A percentile compares a stretch with the other conserved stretches of the same genome.
phyloP scores from a whole-genome alignment of 2,797 vertebrate genomes.

The Leptatherina wallacei region DNA sequence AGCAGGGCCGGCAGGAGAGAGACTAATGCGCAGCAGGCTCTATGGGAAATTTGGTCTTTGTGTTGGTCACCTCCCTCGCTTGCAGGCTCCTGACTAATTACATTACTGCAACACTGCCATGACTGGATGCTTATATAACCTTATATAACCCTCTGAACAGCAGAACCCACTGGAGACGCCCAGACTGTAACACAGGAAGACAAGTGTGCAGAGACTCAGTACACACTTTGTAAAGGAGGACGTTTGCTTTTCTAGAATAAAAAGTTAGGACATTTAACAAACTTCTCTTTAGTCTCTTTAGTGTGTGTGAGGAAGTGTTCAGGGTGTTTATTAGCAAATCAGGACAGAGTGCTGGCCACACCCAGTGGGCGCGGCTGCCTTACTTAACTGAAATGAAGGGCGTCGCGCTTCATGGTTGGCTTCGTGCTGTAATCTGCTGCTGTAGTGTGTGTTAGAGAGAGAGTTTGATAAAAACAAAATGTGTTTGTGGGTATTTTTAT shows the following conservation, averaged over 20 bases:
- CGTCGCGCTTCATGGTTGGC: conserved; percentile 55
- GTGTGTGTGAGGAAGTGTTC: conserved; percentile 23
- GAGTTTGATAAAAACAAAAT: conserved; percentile 12
- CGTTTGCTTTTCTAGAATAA: neutral
- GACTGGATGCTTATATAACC: conserved; percentile 68
- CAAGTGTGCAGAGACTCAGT: conserved; percentile 8
- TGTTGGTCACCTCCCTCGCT: conserved; percentile 47
- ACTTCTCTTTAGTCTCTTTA: neutral
- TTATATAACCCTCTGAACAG: conserved; percentile 68
- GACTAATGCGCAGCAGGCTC: conserved; percentile 44
- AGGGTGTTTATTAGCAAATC: conserved; percentile 47
- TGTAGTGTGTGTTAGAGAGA: conserved; percentile 8
- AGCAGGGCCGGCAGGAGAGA: conserved; percentile 10
- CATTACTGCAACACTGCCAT: conserved; percentile 68
- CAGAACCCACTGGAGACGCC: conserved; percentile 42
- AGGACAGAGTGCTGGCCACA: conserved; percentile 56
- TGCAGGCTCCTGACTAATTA: conserved; percentile 67
- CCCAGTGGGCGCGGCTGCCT: conserved; percentile 59
- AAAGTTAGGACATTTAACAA: conserved; percentile 9
- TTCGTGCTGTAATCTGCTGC: conserved; percentile 37
- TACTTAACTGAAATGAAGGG: conserved; percentile 67
- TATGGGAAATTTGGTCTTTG: conserved; percentile 60
- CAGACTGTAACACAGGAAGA: conserved; percentile 26
- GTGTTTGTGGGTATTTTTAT: conserved; percentile 5
- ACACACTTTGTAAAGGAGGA: conserved; percentile 5